Evolutionary conservation across 1,140 invertebrate genomes (phyloP).

Genomic region (Hestina assimilis): DNA sequence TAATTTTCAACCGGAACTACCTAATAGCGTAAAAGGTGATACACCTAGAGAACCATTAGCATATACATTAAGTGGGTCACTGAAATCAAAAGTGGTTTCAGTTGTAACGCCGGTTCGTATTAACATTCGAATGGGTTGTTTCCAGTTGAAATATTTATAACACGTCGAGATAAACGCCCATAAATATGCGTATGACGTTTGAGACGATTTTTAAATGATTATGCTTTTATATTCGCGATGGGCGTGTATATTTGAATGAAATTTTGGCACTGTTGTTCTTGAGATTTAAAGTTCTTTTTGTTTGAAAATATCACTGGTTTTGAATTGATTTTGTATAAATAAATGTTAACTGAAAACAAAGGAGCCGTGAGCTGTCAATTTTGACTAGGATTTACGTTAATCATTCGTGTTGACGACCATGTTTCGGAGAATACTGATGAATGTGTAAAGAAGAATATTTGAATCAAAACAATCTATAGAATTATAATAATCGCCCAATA

Average conservation of each 20-base stretch:
- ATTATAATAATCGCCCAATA: too few relatives aligned
- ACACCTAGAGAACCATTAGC: background rate
- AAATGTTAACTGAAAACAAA: too few relatives aligned
- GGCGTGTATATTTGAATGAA: background rate
- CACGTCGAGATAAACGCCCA: background rate
- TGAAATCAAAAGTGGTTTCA: conserved; percentile 47
- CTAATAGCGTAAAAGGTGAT: background rate
- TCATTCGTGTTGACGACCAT: too few relatives aligned
- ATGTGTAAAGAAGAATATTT: too few relatives aligned
- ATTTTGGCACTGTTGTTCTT: too few relatives aligned
- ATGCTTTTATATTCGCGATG: background rate
- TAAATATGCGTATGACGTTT: background rate
- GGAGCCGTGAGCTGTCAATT: too few relatives aligned
- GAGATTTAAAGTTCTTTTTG: too few relatives aligned
- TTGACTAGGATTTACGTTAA: too few relatives aligned
- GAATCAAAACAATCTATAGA: too few relatives aligned
- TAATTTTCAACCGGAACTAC: conserved; percentile 5
- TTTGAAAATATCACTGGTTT: too few relatives aligned
- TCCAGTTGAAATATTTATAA: background rate
- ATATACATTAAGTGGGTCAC: conserved; percentile 16
- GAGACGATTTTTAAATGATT: background rate
- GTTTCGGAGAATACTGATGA: too few relatives aligned
- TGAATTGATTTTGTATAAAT: too few relatives aligned
- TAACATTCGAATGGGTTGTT: background rate
- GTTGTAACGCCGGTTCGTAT: conserved; percentile 14